phyloP scores from a whole-genome alignment of 2,888 invertebrate genomes.

The Folsomia candida region DNA sequence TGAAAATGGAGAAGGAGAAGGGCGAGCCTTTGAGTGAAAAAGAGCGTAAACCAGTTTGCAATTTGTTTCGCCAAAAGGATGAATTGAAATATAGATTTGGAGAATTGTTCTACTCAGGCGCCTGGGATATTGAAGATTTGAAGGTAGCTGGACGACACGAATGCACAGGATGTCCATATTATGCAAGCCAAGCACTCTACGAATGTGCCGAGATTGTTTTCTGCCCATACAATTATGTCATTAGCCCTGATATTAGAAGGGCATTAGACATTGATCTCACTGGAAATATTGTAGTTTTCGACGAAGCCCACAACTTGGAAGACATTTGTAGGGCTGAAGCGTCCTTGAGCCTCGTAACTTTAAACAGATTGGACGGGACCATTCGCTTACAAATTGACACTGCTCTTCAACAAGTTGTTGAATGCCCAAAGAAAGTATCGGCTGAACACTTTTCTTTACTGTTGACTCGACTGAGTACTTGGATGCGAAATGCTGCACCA shows the following conservation, averaged over 20 bases:
- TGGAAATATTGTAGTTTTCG: conserved; percentile 58
- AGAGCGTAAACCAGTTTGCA: conserved; percentile 13
- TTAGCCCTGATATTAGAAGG: conserved; percentile 56
- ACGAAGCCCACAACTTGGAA: conserved; percentile 63
- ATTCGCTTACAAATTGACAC: neutral
- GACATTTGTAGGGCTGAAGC: conserved; percentile 58
- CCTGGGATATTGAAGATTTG: conserved; percentile 45
- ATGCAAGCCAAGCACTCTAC: conserved; percentile 27
- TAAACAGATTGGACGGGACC: neutral
- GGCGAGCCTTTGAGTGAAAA: neutral
- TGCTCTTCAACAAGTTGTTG: neutral
- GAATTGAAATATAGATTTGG: neutral
- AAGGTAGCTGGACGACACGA: conserved; percentile 15
- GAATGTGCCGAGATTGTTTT: conserved; percentile 56
- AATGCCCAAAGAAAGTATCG: neutral
- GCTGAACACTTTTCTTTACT: neutral
- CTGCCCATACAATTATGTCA: conserved; percentile 61
- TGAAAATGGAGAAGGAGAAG: conserved; percentile 8
- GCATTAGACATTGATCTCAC: conserved; percentile 54
- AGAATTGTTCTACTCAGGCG: neutral
- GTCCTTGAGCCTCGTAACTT: conserved; percentile 9
- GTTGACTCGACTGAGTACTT: neutral
- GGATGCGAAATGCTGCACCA: neutral
- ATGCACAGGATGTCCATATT: conserved; percentile 34
- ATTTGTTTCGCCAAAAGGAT: conserved; percentile 9